These are phyloP conservation scores for Belgica antarctica DNA, from an alignment of 2,888 invertebrate species.

Conservation along the genomic window DNA sequence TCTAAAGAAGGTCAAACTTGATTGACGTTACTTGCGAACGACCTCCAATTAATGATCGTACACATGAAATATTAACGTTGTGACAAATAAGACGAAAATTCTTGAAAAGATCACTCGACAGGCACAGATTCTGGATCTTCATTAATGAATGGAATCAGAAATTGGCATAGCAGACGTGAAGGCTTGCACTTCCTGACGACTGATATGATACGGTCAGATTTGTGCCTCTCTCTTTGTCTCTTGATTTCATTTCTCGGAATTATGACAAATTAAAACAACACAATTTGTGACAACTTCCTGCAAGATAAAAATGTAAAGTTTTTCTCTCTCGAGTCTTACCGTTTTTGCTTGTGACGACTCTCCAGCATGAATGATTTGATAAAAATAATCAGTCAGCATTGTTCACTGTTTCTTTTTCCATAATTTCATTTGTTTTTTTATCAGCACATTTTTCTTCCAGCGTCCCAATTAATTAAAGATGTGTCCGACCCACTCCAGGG, in stretches of 20 bases:
- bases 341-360: constrained; percentile 21
- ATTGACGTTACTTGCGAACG: too few species aligned
- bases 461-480: constrained; percentile 26
- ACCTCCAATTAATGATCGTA: constrained; percentile 26
- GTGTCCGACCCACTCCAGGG: not conserved
- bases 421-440: constrained; percentile 15
- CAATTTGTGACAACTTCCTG: constrained; percentile 43
- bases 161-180: not conserved
- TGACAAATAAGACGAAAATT: constrained; percentile 20
- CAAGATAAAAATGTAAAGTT: constrained; percentile 25
- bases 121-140: not conserved
- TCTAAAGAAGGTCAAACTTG: too few species aligned
- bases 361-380: constrained; percentile 15
- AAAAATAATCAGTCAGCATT: constrained; percentile 21
- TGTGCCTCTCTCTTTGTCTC: constrained; percentile 4
- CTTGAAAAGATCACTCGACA: not conserved
- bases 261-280: constrained; percentile 38
- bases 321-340: constrained; percentile 22
- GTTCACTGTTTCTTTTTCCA: constrained; percentile 16
- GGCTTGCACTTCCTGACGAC: constrained; percentile 19
- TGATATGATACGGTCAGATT: constrained; percentile 18
- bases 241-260: constrained; percentile 27
- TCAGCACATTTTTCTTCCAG: not conserved
- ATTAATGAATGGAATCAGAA: not conserved
- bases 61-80: constrained; percentile 19